These are phyloP conservation scores for Lordiphosa stackelbergi DNA, from an alignment of 1,140 invertebrate species.

Conservation along the genomic window DNA sequence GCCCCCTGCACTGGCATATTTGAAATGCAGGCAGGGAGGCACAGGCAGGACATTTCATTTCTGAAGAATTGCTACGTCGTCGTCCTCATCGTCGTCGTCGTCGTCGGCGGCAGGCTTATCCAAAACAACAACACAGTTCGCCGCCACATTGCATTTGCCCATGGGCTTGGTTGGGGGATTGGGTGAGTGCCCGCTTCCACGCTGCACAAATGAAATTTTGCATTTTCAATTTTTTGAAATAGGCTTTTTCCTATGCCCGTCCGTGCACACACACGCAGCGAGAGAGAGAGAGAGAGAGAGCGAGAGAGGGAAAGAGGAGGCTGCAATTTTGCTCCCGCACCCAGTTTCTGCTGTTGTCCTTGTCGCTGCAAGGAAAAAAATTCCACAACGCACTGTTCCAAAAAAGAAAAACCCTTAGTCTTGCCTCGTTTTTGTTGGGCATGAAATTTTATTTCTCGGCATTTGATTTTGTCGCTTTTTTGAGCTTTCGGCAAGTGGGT, in stretches of 20 bases:
- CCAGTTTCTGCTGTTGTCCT: slow-evolving; percentile 12
- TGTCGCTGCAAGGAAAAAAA: slow-evolving; percentile 39
- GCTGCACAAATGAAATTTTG: slow-evolving; percentile 75
- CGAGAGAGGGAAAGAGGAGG: background rate
- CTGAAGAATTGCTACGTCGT: slow-evolving; percentile 66
- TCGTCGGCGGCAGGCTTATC: slow-evolving; percentile 18
- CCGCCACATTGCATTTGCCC: slow-evolving; percentile 45
- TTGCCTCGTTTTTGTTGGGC: slow-evolving; percentile 29
- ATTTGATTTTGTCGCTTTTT: slow-evolving; percentile 71
- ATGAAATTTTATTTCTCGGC: slow-evolving; percentile 70
- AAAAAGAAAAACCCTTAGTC: slow-evolving; percentile 37
- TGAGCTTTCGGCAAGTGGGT: slow-evolving; percentile 9
- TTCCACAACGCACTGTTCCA: slow-evolving; percentile 1
- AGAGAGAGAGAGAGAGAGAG: slow-evolving; percentile 7
- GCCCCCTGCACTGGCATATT: slow-evolving; percentile 15
- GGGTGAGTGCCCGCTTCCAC: slow-evolving; percentile 15
- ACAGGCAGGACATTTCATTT: slow-evolving; percentile 68
- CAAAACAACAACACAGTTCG: slow-evolving; percentile 48
- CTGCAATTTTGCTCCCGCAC: slow-evolving; percentile 4
- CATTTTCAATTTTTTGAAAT: slow-evolving; percentile 76
- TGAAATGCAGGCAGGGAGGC: slow-evolving; percentile 47
- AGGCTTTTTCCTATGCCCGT: slow-evolving; percentile 59
- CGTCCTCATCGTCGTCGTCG: slow-evolving; percentile 7
- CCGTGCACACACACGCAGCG: slow-evolving; percentile 5
- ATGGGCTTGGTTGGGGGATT: slow-evolving; percentile 4